Percentiles rank a stretch among this genome's conserved stretches.
phyloP scores from a whole-genome alignment of 1,140 invertebrate genomes.

The Macrobrachium rosenbergii region DNA sequence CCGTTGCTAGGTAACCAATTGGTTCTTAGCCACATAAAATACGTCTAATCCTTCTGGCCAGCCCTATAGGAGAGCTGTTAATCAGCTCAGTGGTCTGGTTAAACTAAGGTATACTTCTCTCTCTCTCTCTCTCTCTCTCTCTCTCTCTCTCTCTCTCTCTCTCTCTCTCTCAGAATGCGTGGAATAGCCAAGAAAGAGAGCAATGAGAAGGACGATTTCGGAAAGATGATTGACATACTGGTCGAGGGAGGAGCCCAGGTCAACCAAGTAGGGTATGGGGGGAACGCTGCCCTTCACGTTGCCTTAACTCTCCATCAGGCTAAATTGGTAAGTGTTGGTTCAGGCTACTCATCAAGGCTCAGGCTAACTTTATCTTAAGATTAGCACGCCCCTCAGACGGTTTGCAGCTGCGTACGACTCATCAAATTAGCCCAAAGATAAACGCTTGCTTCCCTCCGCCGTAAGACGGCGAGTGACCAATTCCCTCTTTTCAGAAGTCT shows the following conservation, averaged over 20 bases:
- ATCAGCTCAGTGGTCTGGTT: too few relatives aligned
- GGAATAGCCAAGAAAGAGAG: conserved; percentile 4
- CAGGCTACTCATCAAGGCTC: too few relatives aligned
- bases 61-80: too few relatives aligned
- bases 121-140: conserved; percentile 19
- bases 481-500: too few relatives aligned
- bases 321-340: conserved; percentile 29
- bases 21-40: too few relatives aligned
- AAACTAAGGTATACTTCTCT: too few relatives aligned
- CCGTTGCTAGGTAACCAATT: too few relatives aligned
- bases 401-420: background rate
- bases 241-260: conserved; percentile 45
- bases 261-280: conserved; percentile 38
- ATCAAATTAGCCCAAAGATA: background rate
- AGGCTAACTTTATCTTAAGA: too few relatives aligned
- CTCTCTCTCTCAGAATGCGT: background rate
- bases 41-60: too few relatives aligned
- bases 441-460: too few relatives aligned
- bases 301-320: conserved; percentile 35
- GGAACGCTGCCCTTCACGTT: conserved; percentile 49
- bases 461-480: too few relatives aligned
- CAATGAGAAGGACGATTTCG: background rate
- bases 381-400: too few relatives aligned
- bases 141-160: conserved; percentile 17
- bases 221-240: conserved; percentile 36